Evolutionary conservation across 2,113 vertebrate genomes (phyloP).

Genomic region (Telmatochromis sp.): DNA sequence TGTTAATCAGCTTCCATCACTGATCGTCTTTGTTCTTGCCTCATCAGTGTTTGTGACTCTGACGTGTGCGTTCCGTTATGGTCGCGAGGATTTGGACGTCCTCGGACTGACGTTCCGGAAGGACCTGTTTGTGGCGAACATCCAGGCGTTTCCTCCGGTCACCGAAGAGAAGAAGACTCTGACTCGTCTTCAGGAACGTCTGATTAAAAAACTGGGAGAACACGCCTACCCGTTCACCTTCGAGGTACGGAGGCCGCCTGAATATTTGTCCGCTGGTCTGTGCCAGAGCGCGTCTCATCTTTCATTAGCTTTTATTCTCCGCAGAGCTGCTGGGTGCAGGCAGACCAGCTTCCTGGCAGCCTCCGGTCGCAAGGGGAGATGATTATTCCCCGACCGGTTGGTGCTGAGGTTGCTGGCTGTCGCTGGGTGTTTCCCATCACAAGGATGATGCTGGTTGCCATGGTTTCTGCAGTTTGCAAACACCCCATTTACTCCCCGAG

Average conservation of each 20-base stretch:
- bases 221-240: slow-evolving; percentile 94
- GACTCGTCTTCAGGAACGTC: slow-evolving; percentile 88
- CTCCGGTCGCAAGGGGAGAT: neutral
- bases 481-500: neutral
- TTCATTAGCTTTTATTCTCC: neutral
- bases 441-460: neutral
- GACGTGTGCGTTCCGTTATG: slow-evolving; percentile 95
- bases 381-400: neutral
- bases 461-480: neutral
- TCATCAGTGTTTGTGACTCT: slow-evolving; percentile 87
- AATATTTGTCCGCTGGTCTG: neutral
- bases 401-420: neutral
- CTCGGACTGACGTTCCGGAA: slow-evolving; percentile 92
- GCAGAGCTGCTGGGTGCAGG: neutral
- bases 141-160: slow-evolving; percentile 84
- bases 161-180: slow-evolving; percentile 81
- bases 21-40: neutral
- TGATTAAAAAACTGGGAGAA: slow-evolving; percentile 93
- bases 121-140: slow-evolving; percentile 88
- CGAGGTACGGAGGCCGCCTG: slow-evolving; percentile 58
- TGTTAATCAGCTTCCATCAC: neutral
- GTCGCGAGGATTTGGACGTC: slow-evolving; percentile 92
- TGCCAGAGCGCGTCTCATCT: neutral
- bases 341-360: neutral
- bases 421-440: neutral